phyloP scores from a whole-genome alignment of 2,113 vertebrate species.

The Macrotus californicus region DNA sequence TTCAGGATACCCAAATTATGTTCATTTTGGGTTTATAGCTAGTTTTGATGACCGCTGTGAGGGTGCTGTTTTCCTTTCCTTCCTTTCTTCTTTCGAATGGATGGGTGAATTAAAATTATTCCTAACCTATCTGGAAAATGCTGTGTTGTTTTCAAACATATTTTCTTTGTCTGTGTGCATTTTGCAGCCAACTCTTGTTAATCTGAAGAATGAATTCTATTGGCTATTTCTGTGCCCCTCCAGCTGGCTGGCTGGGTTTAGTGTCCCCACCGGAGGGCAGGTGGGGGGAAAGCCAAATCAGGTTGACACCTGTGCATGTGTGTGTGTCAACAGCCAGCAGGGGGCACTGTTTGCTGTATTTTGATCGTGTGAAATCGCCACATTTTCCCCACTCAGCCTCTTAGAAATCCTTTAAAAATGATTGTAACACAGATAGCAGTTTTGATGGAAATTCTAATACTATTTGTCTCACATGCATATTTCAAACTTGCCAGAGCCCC shows the following conservation, averaged over 20 bases:
- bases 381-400: background rate
- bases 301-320: fast-evolving
- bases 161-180: background rate
- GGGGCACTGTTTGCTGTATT: background rate
- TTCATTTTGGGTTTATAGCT: background rate
- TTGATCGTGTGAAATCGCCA: background rate
- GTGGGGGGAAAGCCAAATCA: background rate
- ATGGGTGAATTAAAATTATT: background rate
- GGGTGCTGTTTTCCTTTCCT: background rate
- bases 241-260: background rate
- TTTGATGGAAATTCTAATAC: background rate
- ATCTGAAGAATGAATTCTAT: background rate
- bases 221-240: fast-evolving
- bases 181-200: background rate
- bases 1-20: background rate
- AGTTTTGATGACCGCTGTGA: background rate
- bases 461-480: background rate
- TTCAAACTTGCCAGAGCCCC: background rate
- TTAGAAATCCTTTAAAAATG: background rate
- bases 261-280: slow-evolving; percentile 37
- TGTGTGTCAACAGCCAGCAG: background rate
- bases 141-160: background rate
- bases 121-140: background rate
- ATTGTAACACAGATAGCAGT: background rate
- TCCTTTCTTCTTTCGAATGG: background rate